Percentiles rank a stretch among this genome's conserved stretches.
Evolutionary conservation across 2,888 invertebrate genomes (phyloP).

Genomic region (Acleris holmiana): DNA sequence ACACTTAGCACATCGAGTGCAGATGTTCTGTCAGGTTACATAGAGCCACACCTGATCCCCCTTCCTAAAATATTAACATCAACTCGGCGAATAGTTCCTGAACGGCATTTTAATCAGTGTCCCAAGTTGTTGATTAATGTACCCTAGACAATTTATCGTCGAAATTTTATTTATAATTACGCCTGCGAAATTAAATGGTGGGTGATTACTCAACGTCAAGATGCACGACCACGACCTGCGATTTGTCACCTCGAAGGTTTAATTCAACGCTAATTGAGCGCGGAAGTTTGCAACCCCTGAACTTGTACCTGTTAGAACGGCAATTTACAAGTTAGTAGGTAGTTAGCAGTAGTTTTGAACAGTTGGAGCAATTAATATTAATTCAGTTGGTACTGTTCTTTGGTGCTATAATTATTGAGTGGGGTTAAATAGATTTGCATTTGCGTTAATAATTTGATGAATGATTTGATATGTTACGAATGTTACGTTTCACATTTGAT

Average conservation of each 20-base stretch:
- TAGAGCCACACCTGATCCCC: slow-evolving; percentile 64
- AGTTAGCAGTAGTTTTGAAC: slow-evolving; percentile 53
- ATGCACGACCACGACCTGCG: slow-evolving; percentile 73
- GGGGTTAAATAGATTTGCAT: slow-evolving; percentile 29
- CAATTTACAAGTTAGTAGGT: slow-evolving; percentile 68
- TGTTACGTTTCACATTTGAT: slow-evolving; percentile 18
- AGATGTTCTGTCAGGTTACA: slow-evolving; percentile 40
- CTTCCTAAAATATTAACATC: slow-evolving; percentile 82
- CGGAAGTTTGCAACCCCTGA: slow-evolving; percentile 70
- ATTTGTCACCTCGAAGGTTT: slow-evolving; percentile 81
- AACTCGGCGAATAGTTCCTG: slow-evolving; percentile 81
- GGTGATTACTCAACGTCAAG: slow-evolving; percentile 81
- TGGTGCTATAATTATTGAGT: slow-evolving; percentile 32
- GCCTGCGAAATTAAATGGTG: slow-evolving; percentile 78
- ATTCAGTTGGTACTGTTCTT: slow-evolving; percentile 48
- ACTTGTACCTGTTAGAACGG: slow-evolving; percentile 68
- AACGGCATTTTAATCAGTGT: slow-evolving; percentile 85
- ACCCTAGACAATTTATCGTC: slow-evolving; percentile 79
- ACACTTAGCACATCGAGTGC: slow-evolving; percentile 22
- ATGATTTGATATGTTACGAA: neutral
- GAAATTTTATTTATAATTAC: slow-evolving; percentile 85
- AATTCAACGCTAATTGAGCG: slow-evolving; percentile 80
- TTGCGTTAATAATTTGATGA: slow-evolving; percentile 4
- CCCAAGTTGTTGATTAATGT: slow-evolving; percentile 85
- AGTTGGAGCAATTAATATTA: slow-evolving; percentile 59